phyloP scores from a whole-genome alignment of 53 echinoderm and acorn worm species.

The Patiria pectinifera region DNA sequence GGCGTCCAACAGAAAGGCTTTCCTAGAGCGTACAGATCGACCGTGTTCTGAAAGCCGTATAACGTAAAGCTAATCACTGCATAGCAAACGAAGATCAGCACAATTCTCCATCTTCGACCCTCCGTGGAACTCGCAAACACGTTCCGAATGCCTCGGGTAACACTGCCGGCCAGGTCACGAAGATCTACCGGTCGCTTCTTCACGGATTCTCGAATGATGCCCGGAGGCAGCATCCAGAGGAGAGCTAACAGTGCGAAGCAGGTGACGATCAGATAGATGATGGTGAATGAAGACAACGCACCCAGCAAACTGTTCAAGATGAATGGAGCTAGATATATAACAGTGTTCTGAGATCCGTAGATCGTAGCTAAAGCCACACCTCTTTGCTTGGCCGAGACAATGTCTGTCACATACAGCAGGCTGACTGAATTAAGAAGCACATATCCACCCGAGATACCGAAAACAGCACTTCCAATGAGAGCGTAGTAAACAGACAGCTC shows the following conservation, averaged over 20 bases:
- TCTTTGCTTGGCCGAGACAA: background rate
- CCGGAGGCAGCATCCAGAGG: background rate
- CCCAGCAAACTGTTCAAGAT: background rate
- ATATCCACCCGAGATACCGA: background rate
- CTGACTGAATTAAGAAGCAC: background rate
- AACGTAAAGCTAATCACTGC: background rate
- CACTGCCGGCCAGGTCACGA: background rate
- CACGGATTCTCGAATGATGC: background rate
- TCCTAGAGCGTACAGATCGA: background rate
- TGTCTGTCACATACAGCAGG: background rate
- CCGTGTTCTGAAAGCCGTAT: slow-evolving; percentile 9
- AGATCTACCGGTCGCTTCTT: background rate
- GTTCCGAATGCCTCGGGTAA: background rate
- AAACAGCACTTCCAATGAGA: background rate
- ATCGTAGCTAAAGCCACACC: background rate
- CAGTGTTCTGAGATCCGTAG: background rate
- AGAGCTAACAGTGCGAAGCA: background rate
- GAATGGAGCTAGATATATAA: background rate
- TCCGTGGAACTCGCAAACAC: background rate
- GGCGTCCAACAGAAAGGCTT: slow-evolving; percentile 3
- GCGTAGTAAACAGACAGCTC: background rate
- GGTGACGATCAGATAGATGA: background rate
- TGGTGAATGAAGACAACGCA: background rate
- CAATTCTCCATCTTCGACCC: background rate
- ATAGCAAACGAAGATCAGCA: background rate